These are phyloP conservation scores for Eulemur rubriventer DNA, from an alignment of 2,797 vertebrate genomes.

Conservation along the genomic window DNA sequence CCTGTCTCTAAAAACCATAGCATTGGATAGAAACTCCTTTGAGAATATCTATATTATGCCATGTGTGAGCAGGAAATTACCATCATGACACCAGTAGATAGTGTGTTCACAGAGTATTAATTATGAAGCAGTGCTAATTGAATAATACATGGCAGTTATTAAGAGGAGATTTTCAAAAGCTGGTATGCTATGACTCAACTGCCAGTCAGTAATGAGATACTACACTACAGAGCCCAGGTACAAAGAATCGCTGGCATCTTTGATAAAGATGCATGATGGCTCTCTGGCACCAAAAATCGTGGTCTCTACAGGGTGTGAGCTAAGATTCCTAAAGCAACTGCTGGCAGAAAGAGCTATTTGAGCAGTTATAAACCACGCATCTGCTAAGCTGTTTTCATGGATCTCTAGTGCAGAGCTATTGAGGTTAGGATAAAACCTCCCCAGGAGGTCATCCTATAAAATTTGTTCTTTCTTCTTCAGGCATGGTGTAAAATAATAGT, in stretches of 20 bases:
- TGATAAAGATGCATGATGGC: background rate
- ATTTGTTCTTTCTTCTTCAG: background rate
- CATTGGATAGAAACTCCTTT: background rate
- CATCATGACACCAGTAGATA: background rate
- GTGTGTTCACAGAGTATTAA: conserved; percentile 22
- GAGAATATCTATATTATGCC: background rate
- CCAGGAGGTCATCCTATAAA: background rate
- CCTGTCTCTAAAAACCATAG: background rate
- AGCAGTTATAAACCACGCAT: background rate
- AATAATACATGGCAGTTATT: conserved; percentile 35
- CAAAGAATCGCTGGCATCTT: background rate
- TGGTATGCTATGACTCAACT: background rate
- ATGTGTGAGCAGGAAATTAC: conserved; percentile 21
- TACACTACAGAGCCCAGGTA: background rate
- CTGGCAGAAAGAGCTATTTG: background rate
- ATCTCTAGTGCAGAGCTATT: background rate
- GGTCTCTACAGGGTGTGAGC: background rate
- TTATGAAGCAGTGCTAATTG: conserved; percentile 36
- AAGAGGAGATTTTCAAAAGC: background rate
- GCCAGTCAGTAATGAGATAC: background rate
- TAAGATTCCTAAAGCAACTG: background rate
- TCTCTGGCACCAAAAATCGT: conserved; percentile 9
- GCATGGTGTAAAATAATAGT: conserved; percentile 35
- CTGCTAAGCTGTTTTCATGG: background rate
- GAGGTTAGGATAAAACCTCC: background rate